These are phyloP conservation scores for Drosophila heteroneura DNA, from an alignment of 2,888 invertebrate genomes.

Conservation along the genomic window DNA sequence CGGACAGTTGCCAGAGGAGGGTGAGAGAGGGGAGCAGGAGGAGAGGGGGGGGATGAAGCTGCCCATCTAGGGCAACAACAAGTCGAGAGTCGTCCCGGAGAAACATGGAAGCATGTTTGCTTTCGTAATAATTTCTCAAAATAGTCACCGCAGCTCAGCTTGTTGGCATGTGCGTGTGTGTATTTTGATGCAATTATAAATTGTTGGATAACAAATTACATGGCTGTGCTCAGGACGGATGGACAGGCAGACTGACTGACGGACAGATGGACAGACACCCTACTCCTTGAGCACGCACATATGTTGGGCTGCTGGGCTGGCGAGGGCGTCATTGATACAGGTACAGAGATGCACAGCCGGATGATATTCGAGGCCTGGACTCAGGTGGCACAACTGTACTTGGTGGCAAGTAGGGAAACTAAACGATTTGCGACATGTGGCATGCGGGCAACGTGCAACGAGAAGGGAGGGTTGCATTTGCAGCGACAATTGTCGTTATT, in stretches of 20 bases:
- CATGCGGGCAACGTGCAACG: slow-evolving; percentile 50
- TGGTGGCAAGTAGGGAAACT: not conserved
- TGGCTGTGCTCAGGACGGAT: slow-evolving; percentile 50
- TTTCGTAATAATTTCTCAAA: slow-evolving; percentile 57
- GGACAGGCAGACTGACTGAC: slow-evolving; percentile 11
- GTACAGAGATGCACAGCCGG: slow-evolving; percentile 37
- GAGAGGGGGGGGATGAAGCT: not conserved
- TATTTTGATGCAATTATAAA: slow-evolving; percentile 80
- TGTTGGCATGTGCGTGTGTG: slow-evolving; percentile 60
- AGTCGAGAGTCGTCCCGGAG: slow-evolving; percentile 34
- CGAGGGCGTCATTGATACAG: slow-evolving; percentile 70
- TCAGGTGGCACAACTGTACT: slow-evolving; percentile 67
- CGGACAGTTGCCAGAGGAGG: slow-evolving; percentile 59
- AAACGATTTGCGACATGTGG: slow-evolving; percentile 21
- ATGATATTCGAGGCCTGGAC: slow-evolving; percentile 19
- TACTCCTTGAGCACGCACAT: slow-evolving; percentile 53
- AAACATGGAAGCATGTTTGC: slow-evolving; percentile 60
- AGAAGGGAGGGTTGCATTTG: slow-evolving; percentile 26
- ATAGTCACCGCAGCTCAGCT: slow-evolving; percentile 34
- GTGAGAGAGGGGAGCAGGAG: not conserved
- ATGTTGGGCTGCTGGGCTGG: slow-evolving; percentile 56
- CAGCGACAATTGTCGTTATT: slow-evolving; percentile 56
- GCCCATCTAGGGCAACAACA: slow-evolving; percentile 8
- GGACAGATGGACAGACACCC: slow-evolving; percentile 26
- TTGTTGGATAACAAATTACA: slow-evolving; percentile 81